Evolutionary conservation across 2,113 vertebrate species (phyloP).

Genomic region (Mungos mungo): DNA sequence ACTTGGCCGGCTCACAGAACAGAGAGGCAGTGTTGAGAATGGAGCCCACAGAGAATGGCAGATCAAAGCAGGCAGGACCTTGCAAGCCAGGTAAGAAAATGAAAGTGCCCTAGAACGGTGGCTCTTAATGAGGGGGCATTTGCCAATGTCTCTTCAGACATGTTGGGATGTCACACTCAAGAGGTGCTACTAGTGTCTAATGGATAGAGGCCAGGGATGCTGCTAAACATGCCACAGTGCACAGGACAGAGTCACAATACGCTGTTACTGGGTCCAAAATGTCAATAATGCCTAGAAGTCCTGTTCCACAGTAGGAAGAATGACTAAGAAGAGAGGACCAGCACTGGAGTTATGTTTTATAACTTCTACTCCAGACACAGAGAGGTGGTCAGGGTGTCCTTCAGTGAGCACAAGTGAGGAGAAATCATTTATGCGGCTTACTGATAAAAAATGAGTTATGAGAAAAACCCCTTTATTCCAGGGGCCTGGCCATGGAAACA

Average conservation of each 20-base stretch:
- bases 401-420: neutral
- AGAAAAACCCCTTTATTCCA: neutral
- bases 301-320: no score
- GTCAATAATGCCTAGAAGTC: neutral
- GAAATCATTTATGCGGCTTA: neutral
- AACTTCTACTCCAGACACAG: neutral
- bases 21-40: neutral
- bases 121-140: neutral
- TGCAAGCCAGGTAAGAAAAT: neutral
- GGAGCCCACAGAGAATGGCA: neutral
- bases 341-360: neutral
- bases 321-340: neutral
- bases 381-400: neutral
- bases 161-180: neutral
- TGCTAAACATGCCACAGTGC: fast-evolving
- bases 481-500: neutral
- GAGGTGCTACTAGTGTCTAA: neutral
- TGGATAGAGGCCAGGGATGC: neutral
- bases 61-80: neutral
- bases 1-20: neutral
- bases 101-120: neutral
- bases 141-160: neutral
- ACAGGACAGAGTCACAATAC: no score
- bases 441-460: neutral
- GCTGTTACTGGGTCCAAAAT: neutral